Conservation (phyloP, 2,797 vertebrate genomes). For the Hydrophis major region DNA sequence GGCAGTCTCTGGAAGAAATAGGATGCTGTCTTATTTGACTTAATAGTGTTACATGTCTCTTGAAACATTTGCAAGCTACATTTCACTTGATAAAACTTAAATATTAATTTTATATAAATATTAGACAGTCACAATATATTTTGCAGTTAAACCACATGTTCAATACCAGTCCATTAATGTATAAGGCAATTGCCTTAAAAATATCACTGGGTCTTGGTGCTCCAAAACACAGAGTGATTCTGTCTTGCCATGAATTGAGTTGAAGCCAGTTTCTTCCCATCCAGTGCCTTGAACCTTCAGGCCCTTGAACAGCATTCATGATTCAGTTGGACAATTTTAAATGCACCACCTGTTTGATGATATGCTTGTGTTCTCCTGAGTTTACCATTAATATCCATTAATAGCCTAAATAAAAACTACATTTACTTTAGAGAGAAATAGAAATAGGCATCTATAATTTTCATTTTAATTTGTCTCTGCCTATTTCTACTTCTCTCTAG, state of each 20-base stretch:
- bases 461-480: not conserved
- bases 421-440: no score
- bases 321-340: not conserved
- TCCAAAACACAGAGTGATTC: not conserved
- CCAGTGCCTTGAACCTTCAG: not conserved
- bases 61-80: not conserved
- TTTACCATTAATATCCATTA: constrained; percentile 36
- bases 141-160: no score
- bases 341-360: constrained; percentile 1
- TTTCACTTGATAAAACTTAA: no score
- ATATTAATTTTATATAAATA: no score
- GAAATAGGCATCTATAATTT: no score
- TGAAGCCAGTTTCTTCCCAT: not conserved
- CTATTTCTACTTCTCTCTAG: constrained; percentile 41
- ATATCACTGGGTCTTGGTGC: not conserved
- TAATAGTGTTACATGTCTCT: constrained; percentile 30
- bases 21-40: not conserved
- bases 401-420: no score
- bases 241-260: not conserved
- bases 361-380: constrained; percentile 5
- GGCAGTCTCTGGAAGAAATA: constrained; percentile 28
- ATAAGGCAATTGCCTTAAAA: no score
- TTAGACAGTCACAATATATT: no score
- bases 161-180: no score
- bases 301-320: not conserved